phyloP scores from a whole-genome alignment of 2,888 invertebrate species.

The Perizoma affinitatum region DNA sequence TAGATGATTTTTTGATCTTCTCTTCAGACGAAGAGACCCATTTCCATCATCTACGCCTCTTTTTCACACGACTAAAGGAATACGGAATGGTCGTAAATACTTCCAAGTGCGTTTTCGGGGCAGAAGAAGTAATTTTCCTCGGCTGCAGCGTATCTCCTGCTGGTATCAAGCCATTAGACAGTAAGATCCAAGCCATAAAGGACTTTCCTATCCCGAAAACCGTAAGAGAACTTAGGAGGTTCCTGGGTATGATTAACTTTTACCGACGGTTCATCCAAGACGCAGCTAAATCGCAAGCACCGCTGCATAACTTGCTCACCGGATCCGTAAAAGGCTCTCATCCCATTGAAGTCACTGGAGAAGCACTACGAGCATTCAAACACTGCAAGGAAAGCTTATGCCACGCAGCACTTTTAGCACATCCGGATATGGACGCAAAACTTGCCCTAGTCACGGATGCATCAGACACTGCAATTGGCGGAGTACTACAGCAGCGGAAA shows the following conservation, averaged over 20 bases:
- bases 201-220: constrained; percentile 35
- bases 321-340: not conserved
- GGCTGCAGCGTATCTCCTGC: constrained; percentile 3
- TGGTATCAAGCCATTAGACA: not conserved
- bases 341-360: too few relatives aligned
- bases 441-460: constrained; percentile 4
- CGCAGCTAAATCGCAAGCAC: constrained; percentile 32
- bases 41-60: not conserved
- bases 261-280: constrained; percentile 32
- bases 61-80: not conserved
- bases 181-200: constrained; percentile 40
- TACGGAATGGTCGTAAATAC: constrained; percentile 10
- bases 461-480: not conserved
- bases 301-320: not conserved
- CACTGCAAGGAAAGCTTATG: not conserved
- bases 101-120: constrained; percentile 11
- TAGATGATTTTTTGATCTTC: constrained; percentile 8
- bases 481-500: not conserved
- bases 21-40: not conserved
- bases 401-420: constrained; percentile 4
- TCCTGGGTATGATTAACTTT: constrained; percentile 18
- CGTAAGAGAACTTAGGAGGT: constrained; percentile 26
- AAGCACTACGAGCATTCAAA: too few relatives aligned
- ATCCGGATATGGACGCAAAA: not conserved
- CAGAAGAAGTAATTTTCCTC: constrained; percentile 8